Percentiles rank a stretch among this genome's conserved stretches.
Conservation (phyloP, 2,888 invertebrate genomes). For the Ornithoptera priamus region DNA sequence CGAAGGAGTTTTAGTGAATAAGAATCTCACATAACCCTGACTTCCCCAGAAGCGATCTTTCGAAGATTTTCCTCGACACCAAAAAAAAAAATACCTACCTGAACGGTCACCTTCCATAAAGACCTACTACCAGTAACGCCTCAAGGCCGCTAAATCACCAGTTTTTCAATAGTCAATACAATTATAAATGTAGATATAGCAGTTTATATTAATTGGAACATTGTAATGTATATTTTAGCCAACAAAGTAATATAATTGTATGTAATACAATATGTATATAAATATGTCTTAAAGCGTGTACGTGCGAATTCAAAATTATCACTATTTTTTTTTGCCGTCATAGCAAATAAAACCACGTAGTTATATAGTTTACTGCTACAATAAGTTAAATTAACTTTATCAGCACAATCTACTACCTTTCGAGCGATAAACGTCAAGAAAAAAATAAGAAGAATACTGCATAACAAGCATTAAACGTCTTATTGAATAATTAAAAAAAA, state of each 20-base stretch:
- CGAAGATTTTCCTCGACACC: too few relatives aligned
- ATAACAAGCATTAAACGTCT: too few relatives aligned
- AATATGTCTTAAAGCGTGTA: slow-evolving; percentile 14
- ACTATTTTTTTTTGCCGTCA: background rate
- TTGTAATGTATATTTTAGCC: background rate
- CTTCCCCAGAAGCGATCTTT: too few relatives aligned
- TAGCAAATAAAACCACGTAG: slow-evolving; percentile 12
- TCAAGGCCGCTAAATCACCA: background rate
- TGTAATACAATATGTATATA: slow-evolving; percentile 3
- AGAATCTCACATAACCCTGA: too few relatives aligned
- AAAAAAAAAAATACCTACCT: too few relatives aligned
- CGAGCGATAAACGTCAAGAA: background rate
- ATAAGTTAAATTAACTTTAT: background rate
- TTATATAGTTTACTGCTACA: slow-evolving; percentile 26
- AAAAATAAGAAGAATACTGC: background rate
- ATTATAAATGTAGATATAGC: background rate
- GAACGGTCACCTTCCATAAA: too few relatives aligned
- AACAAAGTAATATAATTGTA: background rate
- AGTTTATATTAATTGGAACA: background rate
- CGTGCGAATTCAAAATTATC: slow-evolving; percentile 30
- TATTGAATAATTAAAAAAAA: background rate
- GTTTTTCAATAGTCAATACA: background rate
- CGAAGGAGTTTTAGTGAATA: too few relatives aligned
- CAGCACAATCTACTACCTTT: background rate
- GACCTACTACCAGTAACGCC: too few relatives aligned